Percentiles rank a stretch among this genome's conserved stretches.
phyloP scores from a whole-genome alignment of 2,797 vertebrate genomes.

The Poeciliopsis presidionis region DNA sequence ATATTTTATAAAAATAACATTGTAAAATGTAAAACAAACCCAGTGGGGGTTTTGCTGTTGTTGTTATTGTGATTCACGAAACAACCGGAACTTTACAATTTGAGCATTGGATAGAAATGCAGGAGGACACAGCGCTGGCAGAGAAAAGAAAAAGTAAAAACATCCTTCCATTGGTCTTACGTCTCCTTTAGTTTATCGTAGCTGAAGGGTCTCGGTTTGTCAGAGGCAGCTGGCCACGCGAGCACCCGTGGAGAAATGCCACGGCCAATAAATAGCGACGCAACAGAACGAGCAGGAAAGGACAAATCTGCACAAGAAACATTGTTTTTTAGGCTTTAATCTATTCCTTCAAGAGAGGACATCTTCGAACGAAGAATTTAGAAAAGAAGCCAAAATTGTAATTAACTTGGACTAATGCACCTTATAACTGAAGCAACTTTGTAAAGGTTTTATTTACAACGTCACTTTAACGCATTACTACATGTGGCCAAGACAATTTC shows the following conservation, averaged over 20 bases:
- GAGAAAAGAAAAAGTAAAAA: constrained; percentile 28
- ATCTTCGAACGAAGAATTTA: background rate
- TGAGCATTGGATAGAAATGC: constrained; percentile 30
- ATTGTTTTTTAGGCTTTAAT: background rate
- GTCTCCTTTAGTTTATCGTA: constrained; percentile 45
- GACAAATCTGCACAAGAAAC: constrained; percentile 42
- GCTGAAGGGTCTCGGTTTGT: constrained; percentile 59
- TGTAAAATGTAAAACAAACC: no score
- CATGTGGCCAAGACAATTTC: background rate
- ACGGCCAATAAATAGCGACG: constrained; percentile 60
- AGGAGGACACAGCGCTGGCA: constrained; percentile 1
- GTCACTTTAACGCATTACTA: background rate
- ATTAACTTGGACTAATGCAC: background rate
- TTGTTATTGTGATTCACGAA: constrained; percentile 25
- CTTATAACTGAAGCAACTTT: background rate
- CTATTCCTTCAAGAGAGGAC: background rate
- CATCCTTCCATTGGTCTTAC: constrained; percentile 32
- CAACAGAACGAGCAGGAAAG: constrained; percentile 46
- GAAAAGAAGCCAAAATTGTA: no score
- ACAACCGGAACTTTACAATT: constrained; percentile 2
- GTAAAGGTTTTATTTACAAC: background rate
- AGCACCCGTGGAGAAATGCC: constrained; percentile 68
- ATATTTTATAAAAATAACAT: no score
- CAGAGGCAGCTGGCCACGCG: constrained; percentile 72
- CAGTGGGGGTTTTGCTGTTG: no score